Conservation (phyloP, 1,140 invertebrate species). For the Himalopsyche phryganea region DNA sequence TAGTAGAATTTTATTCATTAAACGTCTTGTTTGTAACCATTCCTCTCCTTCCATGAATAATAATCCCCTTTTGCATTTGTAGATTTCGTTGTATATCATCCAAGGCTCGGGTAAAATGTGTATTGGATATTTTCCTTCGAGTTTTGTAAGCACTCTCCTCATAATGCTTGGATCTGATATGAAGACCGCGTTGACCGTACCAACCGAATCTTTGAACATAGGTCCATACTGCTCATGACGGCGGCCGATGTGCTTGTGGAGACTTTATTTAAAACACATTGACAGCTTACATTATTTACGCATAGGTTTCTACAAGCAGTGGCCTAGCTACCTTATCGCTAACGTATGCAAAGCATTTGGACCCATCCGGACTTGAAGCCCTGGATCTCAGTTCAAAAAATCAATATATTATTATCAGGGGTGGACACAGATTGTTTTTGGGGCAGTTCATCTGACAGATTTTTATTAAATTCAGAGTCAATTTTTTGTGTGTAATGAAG, state of each 20-base stretch:
- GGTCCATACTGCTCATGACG: slow-evolving; percentile 70
- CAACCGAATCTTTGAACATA: slow-evolving; percentile 69
- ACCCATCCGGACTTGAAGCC: background rate
- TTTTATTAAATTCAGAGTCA: no score
- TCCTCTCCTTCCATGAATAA: slow-evolving; percentile 86
- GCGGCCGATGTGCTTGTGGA: slow-evolving; percentile 72
- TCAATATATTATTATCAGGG: background rate
- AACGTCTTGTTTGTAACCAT: slow-evolving; percentile 67
- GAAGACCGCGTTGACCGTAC: slow-evolving; percentile 66
- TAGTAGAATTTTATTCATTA: slow-evolving; percentile 71
- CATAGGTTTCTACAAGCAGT: background rate
- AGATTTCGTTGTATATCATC: slow-evolving; percentile 71
- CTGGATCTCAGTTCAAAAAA: background rate
- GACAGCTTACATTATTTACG: background rate
- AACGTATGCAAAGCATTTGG: background rate
- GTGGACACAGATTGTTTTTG: background rate
- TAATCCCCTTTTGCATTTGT: slow-evolving; percentile 69
- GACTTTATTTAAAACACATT: slow-evolving; percentile 36
- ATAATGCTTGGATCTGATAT: slow-evolving; percentile 67
- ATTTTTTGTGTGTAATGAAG: no score
- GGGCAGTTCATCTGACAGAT: background rate
- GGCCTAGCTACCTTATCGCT: background rate
- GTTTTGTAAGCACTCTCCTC: slow-evolving; percentile 63
- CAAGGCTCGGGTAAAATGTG: slow-evolving; percentile 81
- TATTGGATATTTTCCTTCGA: slow-evolving; percentile 72